Evolutionary conservation across 2,888 invertebrate species (phyloP).

Genomic region (Neoscelio sp.): DNA sequence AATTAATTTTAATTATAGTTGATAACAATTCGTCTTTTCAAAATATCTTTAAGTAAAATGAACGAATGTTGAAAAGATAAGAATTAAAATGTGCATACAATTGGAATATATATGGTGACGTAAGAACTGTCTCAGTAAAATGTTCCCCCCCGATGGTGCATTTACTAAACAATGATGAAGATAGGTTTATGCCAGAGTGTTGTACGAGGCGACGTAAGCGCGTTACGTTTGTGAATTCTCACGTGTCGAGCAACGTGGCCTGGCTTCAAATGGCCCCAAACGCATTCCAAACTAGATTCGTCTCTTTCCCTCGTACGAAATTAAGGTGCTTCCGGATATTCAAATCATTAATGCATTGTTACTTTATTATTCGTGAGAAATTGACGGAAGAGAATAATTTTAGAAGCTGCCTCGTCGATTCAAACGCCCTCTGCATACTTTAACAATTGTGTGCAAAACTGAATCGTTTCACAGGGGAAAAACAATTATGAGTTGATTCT

Average conservation of each 20-base stretch:
- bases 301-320: conserved; percentile 66
- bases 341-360: conserved; percentile 68
- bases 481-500: conserved; percentile 58
- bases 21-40: background rate
- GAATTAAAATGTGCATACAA: conserved; percentile 40
- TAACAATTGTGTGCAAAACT: conserved; percentile 66
- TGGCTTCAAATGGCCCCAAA: conserved; percentile 58
- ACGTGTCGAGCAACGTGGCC: conserved; percentile 72
- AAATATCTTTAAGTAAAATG: no score
- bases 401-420: conserved; percentile 59
- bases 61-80: conserved; percentile 1
- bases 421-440: conserved; percentile 60
- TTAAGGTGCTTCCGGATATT: conserved; percentile 66
- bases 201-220: conserved; percentile 35
- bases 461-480: conserved; percentile 64
- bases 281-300: conserved; percentile 63
- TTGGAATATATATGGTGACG: conserved; percentile 36
- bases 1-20: no score
- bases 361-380: conserved; percentile 67
- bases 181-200: conserved; percentile 51
- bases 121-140: conserved; percentile 36
- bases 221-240: conserved; percentile 71
- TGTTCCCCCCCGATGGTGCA: conserved; percentile 31
- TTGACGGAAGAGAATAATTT: conserved; percentile 67
- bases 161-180: conserved; percentile 61